phyloP scores from a whole-genome alignment of 2,888 invertebrate genomes.

The Volucella zonaria region DNA sequence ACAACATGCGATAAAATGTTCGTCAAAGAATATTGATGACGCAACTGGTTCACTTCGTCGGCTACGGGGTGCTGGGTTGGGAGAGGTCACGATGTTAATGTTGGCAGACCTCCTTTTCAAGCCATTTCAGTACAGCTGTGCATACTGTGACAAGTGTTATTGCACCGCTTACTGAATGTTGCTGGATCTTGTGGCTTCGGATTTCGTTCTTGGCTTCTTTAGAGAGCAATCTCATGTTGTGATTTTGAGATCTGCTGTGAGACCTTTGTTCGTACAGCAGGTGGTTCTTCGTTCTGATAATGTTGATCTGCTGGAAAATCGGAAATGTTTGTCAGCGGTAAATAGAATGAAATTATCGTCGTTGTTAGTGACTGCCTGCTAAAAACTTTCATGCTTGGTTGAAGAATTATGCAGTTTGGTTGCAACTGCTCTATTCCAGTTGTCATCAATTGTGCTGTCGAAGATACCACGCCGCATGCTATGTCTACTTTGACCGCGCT shows the following conservation, averaged over 20 bases:
- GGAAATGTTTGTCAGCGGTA: slow-evolving; percentile 10
- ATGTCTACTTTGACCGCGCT: neutral
- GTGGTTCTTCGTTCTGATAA: neutral
- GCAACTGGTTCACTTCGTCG: too few species aligned
- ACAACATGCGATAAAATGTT: too few species aligned
- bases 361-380: slow-evolving; percentile 8
- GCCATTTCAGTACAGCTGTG: slow-evolving; percentile 1
- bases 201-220: neutral
- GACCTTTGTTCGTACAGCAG: slow-evolving; percentile 4
- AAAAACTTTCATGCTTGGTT: neutral
- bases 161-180: slow-evolving; percentile 1
- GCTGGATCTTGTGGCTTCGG: neutral
- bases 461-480: neutral
- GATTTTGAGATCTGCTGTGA: slow-evolving; percentile 11
- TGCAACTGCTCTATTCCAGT: neutral
- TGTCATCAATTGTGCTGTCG: neutral
- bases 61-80: too few species aligned
- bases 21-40: too few species aligned
- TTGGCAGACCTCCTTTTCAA: neutral
- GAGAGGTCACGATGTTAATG: neutral
- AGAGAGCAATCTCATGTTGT: neutral
- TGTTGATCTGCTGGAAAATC: slow-evolving; percentile 7
- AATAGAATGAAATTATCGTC: neutral
- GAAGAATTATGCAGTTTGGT: too few species aligned
- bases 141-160: neutral